Base-by-base conservation (phyloP, 2,797 vertebrate species). In the Mionectes olivaceus region DNA sequence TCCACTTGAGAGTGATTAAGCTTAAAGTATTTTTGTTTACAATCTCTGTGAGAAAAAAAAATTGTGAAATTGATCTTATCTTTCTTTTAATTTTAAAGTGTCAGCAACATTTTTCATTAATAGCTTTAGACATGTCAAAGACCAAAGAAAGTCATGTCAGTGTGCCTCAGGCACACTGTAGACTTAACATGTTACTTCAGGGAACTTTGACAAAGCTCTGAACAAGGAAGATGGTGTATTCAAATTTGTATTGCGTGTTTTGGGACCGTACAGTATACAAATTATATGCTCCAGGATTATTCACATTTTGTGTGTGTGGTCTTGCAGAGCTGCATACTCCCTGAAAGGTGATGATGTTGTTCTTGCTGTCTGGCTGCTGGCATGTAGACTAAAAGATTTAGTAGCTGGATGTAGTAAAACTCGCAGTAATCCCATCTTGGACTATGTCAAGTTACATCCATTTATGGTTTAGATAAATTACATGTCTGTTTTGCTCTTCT, bases 401-500 rank as follows among this genome's bases (percentile, higher is more conserved):
- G 46, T 81, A 88, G 76, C 5, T 89, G 82, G 69, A 83, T 80
- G 83, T 83, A 92, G 87, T 69, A 95, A 95, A 85, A 64, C 57
- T 96, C 46, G 33, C 44, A 83, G 59, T 89, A 92, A 96, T 69
- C 93, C 94, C 67, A 71, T 96, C 83, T 97, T 90, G 78, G 79
- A 69, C 83, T 91, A 69, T 90, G 96, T 96, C 75, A 95, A 97
- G 52, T 94, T 97, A 95, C 78, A 92, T 95, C 96, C 97, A 96
- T 98, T 98, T 98, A 97, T 96, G 94, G 90, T 95, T 96, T 97
- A 97, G 96, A 98, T 97, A 97, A 97, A 97, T 97, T 97, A 96
- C 96, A 97, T 79, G 94, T 95, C 97, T 91, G 95, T 98, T 98
- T 97, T 97, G 85, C 96, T 97, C 93, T 95, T 97, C 91, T 95